Base-by-base conservation (phyloP, 2,888 invertebrate genomes). In the Macaria notata region DNA sequence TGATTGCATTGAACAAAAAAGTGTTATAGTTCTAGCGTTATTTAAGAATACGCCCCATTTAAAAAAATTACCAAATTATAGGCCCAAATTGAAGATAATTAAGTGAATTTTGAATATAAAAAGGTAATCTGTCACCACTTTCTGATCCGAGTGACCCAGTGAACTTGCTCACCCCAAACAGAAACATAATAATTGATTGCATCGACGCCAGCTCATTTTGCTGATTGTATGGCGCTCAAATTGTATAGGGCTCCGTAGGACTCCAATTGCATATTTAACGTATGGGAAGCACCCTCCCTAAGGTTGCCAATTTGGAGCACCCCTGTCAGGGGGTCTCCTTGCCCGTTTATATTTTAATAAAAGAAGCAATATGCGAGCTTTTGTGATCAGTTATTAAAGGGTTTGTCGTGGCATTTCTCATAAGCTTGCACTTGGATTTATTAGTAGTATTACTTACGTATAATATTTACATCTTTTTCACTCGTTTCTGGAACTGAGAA, bases 191-290 rank as follows among this genome's bases (percentile, higher is more conserved):
- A 88, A 90, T 88, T 88, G 88, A 88, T 90, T 88, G 83, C 83
- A 85, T 82, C 79, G 83, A 80, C 76, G 78, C 79, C 76, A 84
- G 81, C 86, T 89, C 88, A 87, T 90, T 88, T 84, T 78, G 79
- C 73, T 86, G 87, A 89, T 89, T 89, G 91, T 88, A 85, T 82
- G 73, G 81, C 79, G 78, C 77, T 81, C 46, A 39, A 58, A 89
- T 89, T 89, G 91, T 88, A 84, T 82, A 74, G 80, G 80, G 78
- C 77, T 80, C 76, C 86, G 84, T 90, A 88, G 81, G 80, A 78
- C 77, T 80, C 76, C 82, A 89, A 88, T 88, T 86, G 86, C 86
- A 85, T 90, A 88, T 87, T 90, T 88, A 89, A 86, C 86, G 85
- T 87, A 84, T 84, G 82, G 85, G 83, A 83, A 83, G 81, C 75